Base-by-base conservation (phyloP, 92 coral and sea anemone species). In the Epizoanthus ramosus region DNA sequence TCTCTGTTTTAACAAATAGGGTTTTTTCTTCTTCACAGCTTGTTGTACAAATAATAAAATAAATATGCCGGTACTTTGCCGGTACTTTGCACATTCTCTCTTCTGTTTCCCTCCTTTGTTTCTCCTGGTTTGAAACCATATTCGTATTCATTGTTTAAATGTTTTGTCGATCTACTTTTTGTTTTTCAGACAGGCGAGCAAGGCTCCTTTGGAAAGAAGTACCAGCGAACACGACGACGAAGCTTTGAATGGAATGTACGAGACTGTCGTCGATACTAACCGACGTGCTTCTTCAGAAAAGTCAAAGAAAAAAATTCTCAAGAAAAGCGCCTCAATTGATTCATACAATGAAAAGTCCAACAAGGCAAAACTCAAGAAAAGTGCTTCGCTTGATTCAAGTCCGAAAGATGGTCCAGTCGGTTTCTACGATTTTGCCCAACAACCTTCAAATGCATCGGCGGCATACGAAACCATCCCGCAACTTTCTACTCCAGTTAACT, bases 341-440 rank as follows among this genome's bases (percentile, higher is more conserved):
- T 63, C 71, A 35, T 43, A 58, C 21, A 63, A 5, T 39, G 35
- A 24, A 77, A 77, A 77, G 63, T 39, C 71, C 13, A 77, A 60
- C 43, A 77, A 77, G 21, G 37, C 13, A 63, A 41, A 16, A 7
- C 24, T 77, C 6, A 77, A 60, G 71, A 77, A 77, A 63, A 77
- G 58, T 60, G 23, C 57, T 63, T 77, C 82, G 41, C 16, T 63
- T 8, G 58, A 6, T 19, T 60, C 82, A 13, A 43, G 9, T 43
- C 7, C 16, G 14, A 43, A 63, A 37, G 82, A 63, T 12, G 59
- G 18, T 43, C 57, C 70, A n/a, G 71, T 61, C 16, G 82, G 82
- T 6, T 61, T 77, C 43, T 77, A 77, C 47, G 82, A 77, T 21
- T 41, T 77, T 25, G 82, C 82, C 14, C 14, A 13, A 69, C 57